phyloP scores from a whole-genome alignment of 2,888 invertebrate genomes.

The Lasioglossum oenotherae region DNA sequence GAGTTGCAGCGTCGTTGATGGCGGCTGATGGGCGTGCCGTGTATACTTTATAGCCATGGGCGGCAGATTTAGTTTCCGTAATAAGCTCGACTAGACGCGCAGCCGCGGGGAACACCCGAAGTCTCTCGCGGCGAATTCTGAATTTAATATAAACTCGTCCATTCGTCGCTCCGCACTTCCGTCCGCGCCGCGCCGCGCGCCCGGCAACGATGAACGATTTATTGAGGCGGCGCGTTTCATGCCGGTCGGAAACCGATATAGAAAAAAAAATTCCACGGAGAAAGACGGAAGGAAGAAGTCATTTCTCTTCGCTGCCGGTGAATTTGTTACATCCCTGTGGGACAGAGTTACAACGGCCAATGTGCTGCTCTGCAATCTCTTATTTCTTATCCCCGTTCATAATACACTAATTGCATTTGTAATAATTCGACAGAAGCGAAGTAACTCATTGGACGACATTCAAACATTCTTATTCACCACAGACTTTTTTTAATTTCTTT shows the following conservation, averaged over 20 bases:
- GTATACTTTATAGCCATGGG: constrained; percentile 36
- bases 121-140: constrained; percentile 14
- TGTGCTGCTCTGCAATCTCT: not conserved
- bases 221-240: not conserved
- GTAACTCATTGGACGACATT: not conserved
- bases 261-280: not conserved
- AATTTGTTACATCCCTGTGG: not conserved
- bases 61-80: constrained; percentile 50
- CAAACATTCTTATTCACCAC: not conserved
- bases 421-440: not conserved
- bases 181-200: not conserved
- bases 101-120: constrained; percentile 1
- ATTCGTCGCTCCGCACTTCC: constrained; percentile 26
- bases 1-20: constrained; percentile 19
- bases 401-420: not conserved
- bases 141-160: constrained; percentile 37
- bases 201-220: constrained; percentile 9
- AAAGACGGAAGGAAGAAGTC: not conserved
- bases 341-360: not conserved
- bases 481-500: not conserved
- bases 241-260: not conserved
- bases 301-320: not conserved
- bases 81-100: constrained; percentile 37
- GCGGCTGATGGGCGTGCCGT: constrained; percentile 19
- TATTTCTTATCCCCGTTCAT: not conserved